Evolutionary conservation across 2,888 invertebrate species (phyloP), one percentile per base, ranked within the genome.

Genomic region (Caenorhabditis angaria): DNA sequence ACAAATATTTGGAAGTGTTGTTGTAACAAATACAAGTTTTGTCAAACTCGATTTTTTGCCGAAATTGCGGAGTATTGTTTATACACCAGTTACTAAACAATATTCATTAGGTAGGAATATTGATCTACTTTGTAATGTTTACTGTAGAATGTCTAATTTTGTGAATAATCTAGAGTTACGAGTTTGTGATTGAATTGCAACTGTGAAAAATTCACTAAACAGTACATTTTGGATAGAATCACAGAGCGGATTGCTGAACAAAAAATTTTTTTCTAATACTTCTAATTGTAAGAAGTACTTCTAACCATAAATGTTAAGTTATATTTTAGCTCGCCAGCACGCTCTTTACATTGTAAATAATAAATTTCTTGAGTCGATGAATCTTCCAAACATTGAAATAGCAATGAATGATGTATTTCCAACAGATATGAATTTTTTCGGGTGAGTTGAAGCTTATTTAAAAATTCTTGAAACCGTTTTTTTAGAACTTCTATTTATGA

Each of bases 1-100:
- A 24, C n/a, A 29, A 12, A 27, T 58, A 8, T 24, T n/a, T 58
- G 58, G 58, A 24, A 35, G 58, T 24, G 22, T 58, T 2, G 22
- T 41, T 24, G 12, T 58, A 5, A 32, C 32, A 32, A 32, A 32
- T 32, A 32, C 32, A 32, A 32, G 6, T 32, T 32, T 32, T 10
- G 10, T 8, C 5, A 32, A 10, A 8, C 32, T 32, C 10, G 32
- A 32, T 10, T 32, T 32, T 32, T 32, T 32, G 10, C 32, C 32
- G 32, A 32, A 32, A 8, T 10, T 32, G 5, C 32, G 32, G 10
- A 32, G 6, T 8, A 32, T 32, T 32, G 5, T 32, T 5, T 32
- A 32, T 32, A 32, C 41, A 18, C 41, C 41, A 12, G 41, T 18
- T 3, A 18, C 10, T 41, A 18, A 14, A 10, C 18, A 41, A 18